Evolutionary conservation across 2,113 vertebrate species (phyloP).

Genomic region (Tamias sibiricus): DNA sequence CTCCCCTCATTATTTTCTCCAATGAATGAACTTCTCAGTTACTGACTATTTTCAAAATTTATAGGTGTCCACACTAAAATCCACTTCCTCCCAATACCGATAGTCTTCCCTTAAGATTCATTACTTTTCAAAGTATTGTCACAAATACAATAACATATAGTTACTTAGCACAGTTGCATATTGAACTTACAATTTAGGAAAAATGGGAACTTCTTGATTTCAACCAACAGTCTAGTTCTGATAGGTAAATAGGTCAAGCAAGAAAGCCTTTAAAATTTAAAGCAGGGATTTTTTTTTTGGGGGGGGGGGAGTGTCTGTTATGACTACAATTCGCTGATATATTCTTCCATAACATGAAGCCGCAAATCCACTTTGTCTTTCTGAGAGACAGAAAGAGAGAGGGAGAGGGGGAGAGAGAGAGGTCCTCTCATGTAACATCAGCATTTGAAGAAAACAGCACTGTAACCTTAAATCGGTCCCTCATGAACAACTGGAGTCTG

Average conservation of each 20-base stretch:
- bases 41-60: neutral
- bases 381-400: no score
- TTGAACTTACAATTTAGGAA: neutral
- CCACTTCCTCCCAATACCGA: neutral
- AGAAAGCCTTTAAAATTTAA: neutral
- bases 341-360: neutral
- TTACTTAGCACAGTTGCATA: neutral
- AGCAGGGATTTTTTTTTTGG: rapidly evolving
- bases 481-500: neutral
- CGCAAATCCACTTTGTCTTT: neutral
- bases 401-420: no score
- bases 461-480: neutral
- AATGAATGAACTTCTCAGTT: neutral
- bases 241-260: conserved; percentile 4
- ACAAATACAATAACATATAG: neutral
- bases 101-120: neutral
- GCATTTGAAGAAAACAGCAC: conserved; percentile 14
- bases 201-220: neutral
- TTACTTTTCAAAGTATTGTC: neutral
- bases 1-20: neutral
- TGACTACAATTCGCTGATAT: neutral
- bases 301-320: no score
- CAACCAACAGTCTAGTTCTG: neutral
- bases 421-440: neutral
- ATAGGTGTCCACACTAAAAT: neutral